Conservation (phyloP, 2,113 vertebrate genomes). For the Brevimyrus niger region DNA sequence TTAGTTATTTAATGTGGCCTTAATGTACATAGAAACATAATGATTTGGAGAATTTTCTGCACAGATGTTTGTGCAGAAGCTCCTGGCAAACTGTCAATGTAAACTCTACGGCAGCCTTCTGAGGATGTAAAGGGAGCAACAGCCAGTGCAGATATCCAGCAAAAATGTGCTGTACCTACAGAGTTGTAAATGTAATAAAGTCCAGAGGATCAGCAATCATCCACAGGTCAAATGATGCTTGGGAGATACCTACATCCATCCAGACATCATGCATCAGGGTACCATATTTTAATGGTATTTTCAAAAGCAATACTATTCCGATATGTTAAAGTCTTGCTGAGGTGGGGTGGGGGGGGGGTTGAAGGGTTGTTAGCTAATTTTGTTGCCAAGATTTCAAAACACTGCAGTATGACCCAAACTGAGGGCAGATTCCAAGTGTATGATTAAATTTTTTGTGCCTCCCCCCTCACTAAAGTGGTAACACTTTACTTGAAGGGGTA, state of each 20-base stretch:
- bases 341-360: neutral
- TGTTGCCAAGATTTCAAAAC: neutral
- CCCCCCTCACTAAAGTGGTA: neutral
- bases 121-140: neutral
- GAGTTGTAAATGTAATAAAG: neutral
- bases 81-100: neutral
- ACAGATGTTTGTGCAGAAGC: neutral
- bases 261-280: neutral
- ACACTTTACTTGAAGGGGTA: neutral
- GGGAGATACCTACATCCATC: neutral
- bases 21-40: neutral
- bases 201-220: neutral
- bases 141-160: neutral
- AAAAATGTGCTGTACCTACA: neutral
- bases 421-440: neutral
- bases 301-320: neutral
- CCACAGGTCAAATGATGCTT: neutral
- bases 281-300: neutral
- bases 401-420: neutral
- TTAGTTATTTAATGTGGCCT: neutral
- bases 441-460: neutral
- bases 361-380: neutral
- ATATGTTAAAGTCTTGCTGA: neutral
- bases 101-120: neutral
- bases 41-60: neutral